Percentiles rank a stretch among this genome's conserved stretches.
These are phyloP conservation scores for Ifrita kowaldi DNA, from an alignment of 2,113 vertebrate species.

Conservation along the genomic window DNA sequence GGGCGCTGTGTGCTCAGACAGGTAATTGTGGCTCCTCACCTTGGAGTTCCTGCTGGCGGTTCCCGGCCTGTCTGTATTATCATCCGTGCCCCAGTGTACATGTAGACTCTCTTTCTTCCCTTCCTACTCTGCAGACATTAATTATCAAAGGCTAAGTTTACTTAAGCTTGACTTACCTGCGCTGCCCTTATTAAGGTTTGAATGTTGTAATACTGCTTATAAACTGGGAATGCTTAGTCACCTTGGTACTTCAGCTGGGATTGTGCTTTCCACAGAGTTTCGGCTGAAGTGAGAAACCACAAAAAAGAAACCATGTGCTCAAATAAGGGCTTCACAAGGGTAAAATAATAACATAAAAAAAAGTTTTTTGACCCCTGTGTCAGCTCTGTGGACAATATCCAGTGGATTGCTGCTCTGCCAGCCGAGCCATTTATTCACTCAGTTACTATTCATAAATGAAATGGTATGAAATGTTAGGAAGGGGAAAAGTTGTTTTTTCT, in stretches of 20 bases:
- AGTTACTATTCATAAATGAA: not conserved
- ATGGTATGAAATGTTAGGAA: not conserved
- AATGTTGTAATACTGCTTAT: not conserved
- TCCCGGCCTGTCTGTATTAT: not conserved
- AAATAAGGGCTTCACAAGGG: not conserved
- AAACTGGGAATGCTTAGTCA: conserved; percentile 27
- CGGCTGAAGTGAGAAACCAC: not conserved
- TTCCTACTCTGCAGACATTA: not conserved
- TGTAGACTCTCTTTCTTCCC: not conserved
- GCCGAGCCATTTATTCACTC: not conserved
- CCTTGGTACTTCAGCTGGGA: not conserved
- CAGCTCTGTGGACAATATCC: not conserved
- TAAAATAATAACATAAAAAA: not conserved
- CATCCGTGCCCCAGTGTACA: fast-evolving
- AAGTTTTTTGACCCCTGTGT: not conserved
- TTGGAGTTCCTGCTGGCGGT: not conserved
- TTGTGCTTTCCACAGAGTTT: not conserved
- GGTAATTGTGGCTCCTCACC: fast-evolving
- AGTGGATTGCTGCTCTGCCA: not conserved
- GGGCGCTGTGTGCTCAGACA: not conserved
- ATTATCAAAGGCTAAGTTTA: not conserved
- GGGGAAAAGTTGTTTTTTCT: not conserved
- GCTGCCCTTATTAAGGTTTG: not conserved
- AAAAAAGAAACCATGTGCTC: not conserved
- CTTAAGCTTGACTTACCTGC: not conserved